These are phyloP conservation scores for Nemurella pictetii DNA, from an alignment of 2,888 invertebrate genomes.

Conservation along the genomic window DNA sequence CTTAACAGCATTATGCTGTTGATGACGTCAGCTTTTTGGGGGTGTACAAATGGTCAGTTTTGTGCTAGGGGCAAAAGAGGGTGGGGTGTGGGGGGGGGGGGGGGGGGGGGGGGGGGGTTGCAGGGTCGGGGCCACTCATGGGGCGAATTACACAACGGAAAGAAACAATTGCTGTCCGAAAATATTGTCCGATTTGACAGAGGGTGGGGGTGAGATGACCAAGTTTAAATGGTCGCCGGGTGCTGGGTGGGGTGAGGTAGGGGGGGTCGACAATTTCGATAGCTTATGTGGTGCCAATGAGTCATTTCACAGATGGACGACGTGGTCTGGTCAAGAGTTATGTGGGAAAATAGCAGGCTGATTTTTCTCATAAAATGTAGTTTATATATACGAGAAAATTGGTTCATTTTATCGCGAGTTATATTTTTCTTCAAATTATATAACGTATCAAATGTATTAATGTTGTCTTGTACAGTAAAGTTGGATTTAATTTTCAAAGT, in stretches of 20 bases:
- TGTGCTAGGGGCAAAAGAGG: neutral
- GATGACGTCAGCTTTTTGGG: neutral
- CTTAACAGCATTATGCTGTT: neutral
- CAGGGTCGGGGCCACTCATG: neutral
- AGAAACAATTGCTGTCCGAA: neutral
- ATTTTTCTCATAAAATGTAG: too few species aligned
- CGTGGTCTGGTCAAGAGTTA: neutral
- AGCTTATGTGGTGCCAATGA: neutral
- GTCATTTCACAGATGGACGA: neutral
- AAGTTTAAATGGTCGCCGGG: neutral
- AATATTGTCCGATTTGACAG: neutral
- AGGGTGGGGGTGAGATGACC: neutral
- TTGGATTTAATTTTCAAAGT: too few species aligned
- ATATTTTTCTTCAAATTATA: too few species aligned
- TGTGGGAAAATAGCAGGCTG: neutral
- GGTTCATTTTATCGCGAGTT: too few species aligned
- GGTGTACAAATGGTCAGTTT: neutral
- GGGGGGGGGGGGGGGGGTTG: too few species aligned
- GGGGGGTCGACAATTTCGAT: neutral
- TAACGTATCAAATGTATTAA: too few species aligned
- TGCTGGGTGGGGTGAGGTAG: neutral
- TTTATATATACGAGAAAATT: neutral
- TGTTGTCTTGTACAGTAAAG: too few species aligned
- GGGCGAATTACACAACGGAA: neutral
- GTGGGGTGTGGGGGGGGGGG: neutral